These are phyloP conservation scores for Nasua narica DNA, from an alignment of 2,797 vertebrate species.

Conservation along the genomic window DNA sequence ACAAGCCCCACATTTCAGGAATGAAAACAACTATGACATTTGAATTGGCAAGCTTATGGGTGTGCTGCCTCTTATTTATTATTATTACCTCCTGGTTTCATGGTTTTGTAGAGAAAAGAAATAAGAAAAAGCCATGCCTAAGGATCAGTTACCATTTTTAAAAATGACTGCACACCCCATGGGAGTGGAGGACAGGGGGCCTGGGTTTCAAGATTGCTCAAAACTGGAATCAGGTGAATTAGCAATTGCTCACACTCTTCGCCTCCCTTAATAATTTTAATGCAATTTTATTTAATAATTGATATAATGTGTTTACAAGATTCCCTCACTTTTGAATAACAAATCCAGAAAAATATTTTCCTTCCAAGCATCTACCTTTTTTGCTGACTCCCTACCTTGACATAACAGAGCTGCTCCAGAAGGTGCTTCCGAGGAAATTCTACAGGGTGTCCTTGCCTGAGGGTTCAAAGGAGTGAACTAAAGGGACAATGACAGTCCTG, in stretches of 20 bases:
- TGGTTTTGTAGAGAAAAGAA: background rate
- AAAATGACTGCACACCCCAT: background rate
- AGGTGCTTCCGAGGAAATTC: background rate
- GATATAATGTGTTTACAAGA: background rate
- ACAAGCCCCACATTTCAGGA: background rate
- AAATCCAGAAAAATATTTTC: conserved; percentile 3
- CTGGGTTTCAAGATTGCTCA: background rate
- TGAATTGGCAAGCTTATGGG: background rate
- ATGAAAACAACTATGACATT: background rate
- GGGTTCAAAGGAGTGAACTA: background rate
- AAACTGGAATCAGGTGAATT: background rate
- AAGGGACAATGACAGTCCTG: background rate
- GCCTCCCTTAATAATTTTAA: background rate
- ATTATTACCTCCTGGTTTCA: background rate
- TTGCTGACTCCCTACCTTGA: background rate
- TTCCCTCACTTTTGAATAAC: background rate
- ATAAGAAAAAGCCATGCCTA: background rate
- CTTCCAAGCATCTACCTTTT: background rate
- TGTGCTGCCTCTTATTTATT: background rate
- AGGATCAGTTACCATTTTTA: background rate
- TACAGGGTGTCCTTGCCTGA: background rate
- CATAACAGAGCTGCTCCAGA: background rate
- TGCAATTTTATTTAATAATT: background rate
- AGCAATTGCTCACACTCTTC: background rate
- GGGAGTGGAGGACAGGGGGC: background rate